Evolutionary conservation across 2,113 vertebrate genomes (phyloP).

Genomic region (Cairina moschata): DNA sequence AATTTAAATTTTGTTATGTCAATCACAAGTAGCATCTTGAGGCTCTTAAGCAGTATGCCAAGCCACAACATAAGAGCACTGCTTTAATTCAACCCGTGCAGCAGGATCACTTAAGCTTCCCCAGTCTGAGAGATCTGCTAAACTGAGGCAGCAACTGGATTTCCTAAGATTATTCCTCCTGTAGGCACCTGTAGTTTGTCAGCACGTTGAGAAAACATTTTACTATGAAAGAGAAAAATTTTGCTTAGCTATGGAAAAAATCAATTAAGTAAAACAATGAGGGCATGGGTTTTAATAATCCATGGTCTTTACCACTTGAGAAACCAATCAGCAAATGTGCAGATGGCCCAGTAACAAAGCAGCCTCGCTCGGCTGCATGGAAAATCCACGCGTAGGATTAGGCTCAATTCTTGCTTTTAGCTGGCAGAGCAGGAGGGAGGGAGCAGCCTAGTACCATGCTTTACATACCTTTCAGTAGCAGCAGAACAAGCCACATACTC

Average conservation of each 20-base stretch:
- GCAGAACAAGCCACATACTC: not conserved
- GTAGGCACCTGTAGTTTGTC: not conserved
- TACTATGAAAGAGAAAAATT: not conserved
- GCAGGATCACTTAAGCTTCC: not conserved
- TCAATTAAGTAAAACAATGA: not conserved
- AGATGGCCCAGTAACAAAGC: not conserved
- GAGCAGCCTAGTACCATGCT: not conserved
- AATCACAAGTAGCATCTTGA: slow-evolving; percentile 58
- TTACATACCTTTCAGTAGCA: not conserved
- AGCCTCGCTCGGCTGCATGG: not conserved
- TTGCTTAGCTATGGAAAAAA: not conserved
- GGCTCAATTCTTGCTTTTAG: not conserved
- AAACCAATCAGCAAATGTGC: not conserved
- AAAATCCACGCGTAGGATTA: not conserved
- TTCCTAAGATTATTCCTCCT: not conserved
- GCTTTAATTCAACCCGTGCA: slow-evolving; percentile 32
- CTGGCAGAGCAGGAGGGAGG: not conserved
- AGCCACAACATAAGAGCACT: slow-evolving; percentile 28
- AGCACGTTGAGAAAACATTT: not conserved
- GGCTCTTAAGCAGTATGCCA: slow-evolving; percentile 34
- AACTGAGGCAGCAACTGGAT: not conserved
- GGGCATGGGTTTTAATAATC: not conserved
- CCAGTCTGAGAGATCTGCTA: not conserved
- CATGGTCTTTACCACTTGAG: not conserved
- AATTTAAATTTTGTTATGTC: slow-evolving; percentile 70